Evolutionary conservation across 2,113 vertebrate genomes (phyloP).

Genomic region (Periophthalmus modestus): DNA sequence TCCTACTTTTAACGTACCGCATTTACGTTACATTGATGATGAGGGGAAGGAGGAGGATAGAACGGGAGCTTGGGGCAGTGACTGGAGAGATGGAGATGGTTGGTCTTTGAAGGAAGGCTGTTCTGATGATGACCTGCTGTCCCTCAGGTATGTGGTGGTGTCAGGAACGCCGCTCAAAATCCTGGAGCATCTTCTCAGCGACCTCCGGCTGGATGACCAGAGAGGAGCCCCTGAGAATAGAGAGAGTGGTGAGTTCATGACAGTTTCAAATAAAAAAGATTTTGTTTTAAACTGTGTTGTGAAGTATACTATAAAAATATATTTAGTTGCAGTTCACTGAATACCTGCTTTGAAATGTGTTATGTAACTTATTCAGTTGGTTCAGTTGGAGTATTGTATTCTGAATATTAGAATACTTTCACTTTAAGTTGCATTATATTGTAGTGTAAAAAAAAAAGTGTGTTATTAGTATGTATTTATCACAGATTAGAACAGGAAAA

Average conservation of each 20-base stretch:
- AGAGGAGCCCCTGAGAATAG: conserved; percentile 84
- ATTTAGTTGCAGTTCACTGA: too few species aligned
- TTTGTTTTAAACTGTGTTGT: background rate
- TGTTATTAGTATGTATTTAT: too few species aligned
- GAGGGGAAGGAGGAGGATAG: conserved; percentile 56
- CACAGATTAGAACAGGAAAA: too few species aligned
- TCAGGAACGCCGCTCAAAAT: conserved; percentile 97
- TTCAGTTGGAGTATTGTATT: too few species aligned
- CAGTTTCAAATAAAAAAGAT: background rate
- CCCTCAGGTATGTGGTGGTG: conserved; percentile 94
- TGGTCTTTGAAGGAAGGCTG: conserved; percentile 81
- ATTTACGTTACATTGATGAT: conserved; percentile 94
- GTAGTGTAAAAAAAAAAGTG: too few species aligned
- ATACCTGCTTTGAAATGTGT: too few species aligned
- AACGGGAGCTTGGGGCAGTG: conserved; percentile 72
- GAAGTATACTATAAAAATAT: too few species aligned
- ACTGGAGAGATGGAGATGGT: conserved; percentile 77
- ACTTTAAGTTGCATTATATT: too few species aligned
- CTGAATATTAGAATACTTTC: too few species aligned
- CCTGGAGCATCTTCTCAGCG: conserved; percentile 94
- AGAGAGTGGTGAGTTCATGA: conserved; percentile 87
- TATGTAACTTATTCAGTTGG: too few species aligned
- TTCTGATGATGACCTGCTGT: conserved; percentile 70
- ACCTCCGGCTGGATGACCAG: conserved; percentile 90
- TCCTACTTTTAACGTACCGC: conserved; percentile 89